These are phyloP conservation scores for Anomalospiza imberbis DNA, from an alignment of 2,797 vertebrate genomes.

Conservation along the genomic window DNA sequence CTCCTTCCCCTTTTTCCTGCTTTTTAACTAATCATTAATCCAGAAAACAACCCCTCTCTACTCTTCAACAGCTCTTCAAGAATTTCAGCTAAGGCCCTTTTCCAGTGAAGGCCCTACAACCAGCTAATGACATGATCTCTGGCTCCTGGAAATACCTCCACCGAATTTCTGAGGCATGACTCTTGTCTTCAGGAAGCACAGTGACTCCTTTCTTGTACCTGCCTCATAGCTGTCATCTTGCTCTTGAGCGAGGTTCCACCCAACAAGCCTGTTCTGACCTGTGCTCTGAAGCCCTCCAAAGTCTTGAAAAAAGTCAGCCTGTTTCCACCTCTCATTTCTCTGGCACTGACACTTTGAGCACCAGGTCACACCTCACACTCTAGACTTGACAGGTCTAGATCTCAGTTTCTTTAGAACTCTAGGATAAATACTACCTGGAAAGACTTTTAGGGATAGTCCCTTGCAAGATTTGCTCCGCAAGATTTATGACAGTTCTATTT, in stretches of 20 bases:
- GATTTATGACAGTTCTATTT: not conserved
- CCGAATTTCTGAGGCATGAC: not conserved
- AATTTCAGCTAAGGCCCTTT: not conserved
- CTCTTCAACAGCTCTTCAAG: not conserved
- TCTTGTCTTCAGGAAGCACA: not conserved
- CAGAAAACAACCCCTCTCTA: not conserved
- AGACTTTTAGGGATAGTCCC: rapidly evolving
- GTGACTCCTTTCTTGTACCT: not conserved
- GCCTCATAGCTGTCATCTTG: not conserved
- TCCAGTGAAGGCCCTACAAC: not conserved
- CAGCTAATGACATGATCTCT: not conserved
- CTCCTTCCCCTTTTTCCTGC: not conserved
- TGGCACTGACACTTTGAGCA: not conserved
- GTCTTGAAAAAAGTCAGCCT: not conserved
- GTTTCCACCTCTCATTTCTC: not conserved
- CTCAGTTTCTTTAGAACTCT: not conserved
- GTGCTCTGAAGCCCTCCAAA: not conserved
- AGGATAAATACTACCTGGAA: not conserved
- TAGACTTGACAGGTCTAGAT: not conserved
- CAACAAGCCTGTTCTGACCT: not conserved
- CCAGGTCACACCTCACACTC: not conserved
- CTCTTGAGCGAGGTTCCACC: not conserved
- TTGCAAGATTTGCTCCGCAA: not conserved
- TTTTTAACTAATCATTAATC: not conserved
- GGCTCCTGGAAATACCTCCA: not conserved